Conservation (phyloP, 2,797 vertebrate species). For the Tokudaia muenninki region DNA sequence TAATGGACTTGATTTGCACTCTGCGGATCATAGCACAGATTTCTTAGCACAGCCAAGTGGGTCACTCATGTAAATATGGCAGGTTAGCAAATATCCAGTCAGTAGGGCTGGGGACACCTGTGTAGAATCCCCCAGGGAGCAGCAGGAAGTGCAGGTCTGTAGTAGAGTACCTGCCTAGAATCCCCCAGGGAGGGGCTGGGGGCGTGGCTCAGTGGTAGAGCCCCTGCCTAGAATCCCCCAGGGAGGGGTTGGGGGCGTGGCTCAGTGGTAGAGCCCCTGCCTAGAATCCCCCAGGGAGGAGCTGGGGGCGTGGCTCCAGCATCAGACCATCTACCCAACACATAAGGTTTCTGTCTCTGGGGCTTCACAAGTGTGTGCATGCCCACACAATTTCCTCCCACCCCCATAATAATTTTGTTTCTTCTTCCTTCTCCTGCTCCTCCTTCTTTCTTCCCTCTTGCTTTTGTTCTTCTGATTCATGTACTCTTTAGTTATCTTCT, state of each 20-base stretch:
- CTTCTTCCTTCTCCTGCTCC: not conserved
- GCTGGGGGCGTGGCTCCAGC: not conserved
- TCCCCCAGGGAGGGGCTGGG: no score
- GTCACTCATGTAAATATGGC: not conserved
- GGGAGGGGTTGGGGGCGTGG: not conserved
- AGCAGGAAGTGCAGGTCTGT: not conserved
- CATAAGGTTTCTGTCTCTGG: not conserved
- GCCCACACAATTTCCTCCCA: not conserved
- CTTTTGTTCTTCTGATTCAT: not conserved
- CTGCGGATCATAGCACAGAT: not conserved
- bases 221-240: not conserved
- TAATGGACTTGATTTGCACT: not conserved
- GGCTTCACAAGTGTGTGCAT: no score
- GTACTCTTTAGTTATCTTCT: not conserved
- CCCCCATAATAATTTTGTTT: not conserved
- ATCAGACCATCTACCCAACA: not conserved
- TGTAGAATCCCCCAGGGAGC: not conserved
- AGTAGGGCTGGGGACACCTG: not conserved
- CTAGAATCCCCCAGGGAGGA: no score
- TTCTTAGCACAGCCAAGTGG: not conserved
- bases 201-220: not conserved
- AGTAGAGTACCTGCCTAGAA: not conserved
- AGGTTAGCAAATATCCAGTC: not conserved
- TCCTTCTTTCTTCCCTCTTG: not conserved
- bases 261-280: not conserved